These are phyloP conservation scores for Uromys caudimaculatus DNA, from an alignment of 2,797 vertebrate genomes.

Conservation along the genomic window DNA sequence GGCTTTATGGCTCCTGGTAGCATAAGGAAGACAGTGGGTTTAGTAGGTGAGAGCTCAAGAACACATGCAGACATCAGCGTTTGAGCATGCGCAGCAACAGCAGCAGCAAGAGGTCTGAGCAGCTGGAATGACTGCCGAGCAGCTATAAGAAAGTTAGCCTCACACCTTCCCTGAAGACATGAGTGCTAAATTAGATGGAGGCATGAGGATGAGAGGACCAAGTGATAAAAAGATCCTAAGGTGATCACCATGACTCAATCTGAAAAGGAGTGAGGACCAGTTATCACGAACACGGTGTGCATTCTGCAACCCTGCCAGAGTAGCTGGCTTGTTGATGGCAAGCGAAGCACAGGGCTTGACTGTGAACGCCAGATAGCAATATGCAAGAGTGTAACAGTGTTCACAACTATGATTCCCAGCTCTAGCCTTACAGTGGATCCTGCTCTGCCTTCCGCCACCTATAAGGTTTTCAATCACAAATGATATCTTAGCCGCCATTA, in stretches of 20 bases:
- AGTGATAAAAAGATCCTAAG: conserved; percentile 15
- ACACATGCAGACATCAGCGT: conserved; percentile 76
- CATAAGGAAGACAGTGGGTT: conserved; percentile 75
- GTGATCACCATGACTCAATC: conserved; percentile 9
- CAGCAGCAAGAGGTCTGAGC: conserved; percentile 63
- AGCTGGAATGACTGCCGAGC: conserved; percentile 25
- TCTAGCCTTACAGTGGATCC: background rate
- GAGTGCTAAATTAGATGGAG: conserved; percentile 52
- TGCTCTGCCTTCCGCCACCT: background rate
- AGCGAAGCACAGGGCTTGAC: background rate
- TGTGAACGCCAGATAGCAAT: background rate
- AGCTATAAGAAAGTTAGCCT: conserved; percentile 40
- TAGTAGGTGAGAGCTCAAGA: conserved; percentile 61
- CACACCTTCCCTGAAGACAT: background rate
- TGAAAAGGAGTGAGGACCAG: conserved; percentile 36
- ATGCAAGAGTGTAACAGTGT: background rate
- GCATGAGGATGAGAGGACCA: background rate
- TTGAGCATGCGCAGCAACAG: conserved; percentile 66
- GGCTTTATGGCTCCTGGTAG: conserved; percentile 70
- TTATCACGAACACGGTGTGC: background rate
- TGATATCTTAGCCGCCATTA: background rate
- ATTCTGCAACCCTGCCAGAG: background rate
- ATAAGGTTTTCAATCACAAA: background rate
- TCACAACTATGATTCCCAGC: background rate
- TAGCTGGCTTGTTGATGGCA: background rate